phyloP scores from a whole-genome alignment of 2,888 invertebrate genomes.

The Apamea monoglypha region DNA sequence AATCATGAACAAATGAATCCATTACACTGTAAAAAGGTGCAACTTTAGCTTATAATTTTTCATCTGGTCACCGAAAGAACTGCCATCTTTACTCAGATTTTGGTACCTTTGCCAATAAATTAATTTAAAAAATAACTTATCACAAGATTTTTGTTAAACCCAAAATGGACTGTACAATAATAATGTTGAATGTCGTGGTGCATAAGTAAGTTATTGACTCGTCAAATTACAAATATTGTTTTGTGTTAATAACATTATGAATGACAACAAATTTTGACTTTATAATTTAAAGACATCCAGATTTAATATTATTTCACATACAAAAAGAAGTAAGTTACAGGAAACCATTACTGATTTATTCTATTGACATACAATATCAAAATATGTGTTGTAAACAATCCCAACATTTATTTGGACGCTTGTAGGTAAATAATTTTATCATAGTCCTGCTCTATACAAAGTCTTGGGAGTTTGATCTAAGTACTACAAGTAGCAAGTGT shows the following conservation, averaged over 20 bases:
- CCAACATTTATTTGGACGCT: slow-evolving; percentile 26
- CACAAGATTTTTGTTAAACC: slow-evolving; percentile 34
- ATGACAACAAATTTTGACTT: slow-evolving; percentile 57
- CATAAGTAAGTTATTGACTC: slow-evolving; percentile 21
- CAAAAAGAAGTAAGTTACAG: slow-evolving; percentile 48
- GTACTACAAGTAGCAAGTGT: slow-evolving; percentile 26
- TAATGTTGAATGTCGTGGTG: slow-evolving; percentile 22
- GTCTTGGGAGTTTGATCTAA: slow-evolving; percentile 58
- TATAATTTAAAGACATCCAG: slow-evolving; percentile 31
- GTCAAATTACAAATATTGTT: slow-evolving; percentile 43
- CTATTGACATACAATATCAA: slow-evolving; percentile 57
- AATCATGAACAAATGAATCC: background rate
- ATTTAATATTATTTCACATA: slow-evolving; percentile 46
- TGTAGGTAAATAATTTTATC: slow-evolving; percentile 20
- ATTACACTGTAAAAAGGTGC: background rate
- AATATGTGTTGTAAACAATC: slow-evolving; percentile 46
- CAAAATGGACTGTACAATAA: slow-evolving; percentile 33
- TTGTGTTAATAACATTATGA: slow-evolving; percentile 24
- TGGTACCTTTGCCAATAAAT: slow-evolving; percentile 41
- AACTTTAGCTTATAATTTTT: slow-evolving; percentile 16
- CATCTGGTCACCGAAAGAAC: slow-evolving; percentile 57
- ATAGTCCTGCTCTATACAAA: slow-evolving; percentile 38
- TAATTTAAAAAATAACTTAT: slow-evolving; percentile 37
- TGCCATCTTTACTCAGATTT: slow-evolving; percentile 60
- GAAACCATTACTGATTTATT: slow-evolving; percentile 31